Conservation (phyloP, 2,113 vertebrate species). For the Madoqua kirkii region DNA sequence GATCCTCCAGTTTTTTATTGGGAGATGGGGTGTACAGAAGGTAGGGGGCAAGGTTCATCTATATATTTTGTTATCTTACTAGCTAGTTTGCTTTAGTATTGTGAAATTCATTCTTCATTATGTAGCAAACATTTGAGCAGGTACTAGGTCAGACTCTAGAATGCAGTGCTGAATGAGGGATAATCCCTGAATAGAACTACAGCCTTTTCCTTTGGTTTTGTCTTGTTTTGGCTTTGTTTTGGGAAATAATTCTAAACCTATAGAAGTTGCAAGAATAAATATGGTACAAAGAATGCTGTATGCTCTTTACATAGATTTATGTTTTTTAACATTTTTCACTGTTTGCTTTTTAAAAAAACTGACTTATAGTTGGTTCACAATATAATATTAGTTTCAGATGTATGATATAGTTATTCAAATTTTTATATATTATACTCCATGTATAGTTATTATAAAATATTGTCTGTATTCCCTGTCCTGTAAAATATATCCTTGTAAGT, state of each 20-base stretch:
- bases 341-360: neutral
- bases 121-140: neutral
- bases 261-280: neutral
- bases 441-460: neutral
- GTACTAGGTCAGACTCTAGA: neutral
- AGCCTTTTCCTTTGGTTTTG: neutral
- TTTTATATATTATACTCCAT: neutral
- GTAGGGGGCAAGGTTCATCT: neutral
- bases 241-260: constrained; percentile 23
- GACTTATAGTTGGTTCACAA: neutral
- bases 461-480: neutral
- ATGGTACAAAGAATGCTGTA: neutral
- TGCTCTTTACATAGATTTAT: neutral
- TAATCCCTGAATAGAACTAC: neutral
- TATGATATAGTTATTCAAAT: neutral
- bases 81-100: neutral
- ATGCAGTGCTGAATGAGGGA: neutral
- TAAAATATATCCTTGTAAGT: neutral
- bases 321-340: neutral
- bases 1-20: neutral
- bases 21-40: neutral
- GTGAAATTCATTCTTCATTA: neutral
- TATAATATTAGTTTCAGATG: neutral
- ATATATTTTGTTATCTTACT: neutral
- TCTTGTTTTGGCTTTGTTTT: constrained; percentile 5